Evolutionary conservation across 2,113 vertebrate species (phyloP).

Genomic region (Heterotis niloticus): DNA sequence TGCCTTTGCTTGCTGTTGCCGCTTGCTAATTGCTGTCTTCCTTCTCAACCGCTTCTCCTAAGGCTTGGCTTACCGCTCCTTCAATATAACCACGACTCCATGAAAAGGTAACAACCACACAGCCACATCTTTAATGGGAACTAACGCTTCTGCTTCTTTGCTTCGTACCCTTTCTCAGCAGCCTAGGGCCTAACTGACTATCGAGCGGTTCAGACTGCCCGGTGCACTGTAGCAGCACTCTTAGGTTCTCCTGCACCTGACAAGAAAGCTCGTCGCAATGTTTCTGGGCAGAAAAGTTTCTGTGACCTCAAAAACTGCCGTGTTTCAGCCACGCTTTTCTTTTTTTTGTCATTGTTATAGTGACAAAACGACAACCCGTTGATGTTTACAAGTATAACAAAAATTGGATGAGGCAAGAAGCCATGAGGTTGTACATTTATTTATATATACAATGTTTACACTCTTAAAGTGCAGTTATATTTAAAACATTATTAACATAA

Average conservation of each 20-base stretch:
- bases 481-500: too few relatives aligned
- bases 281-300: background rate
- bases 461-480: too few relatives aligned
- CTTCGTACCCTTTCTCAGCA: background rate
- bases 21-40: conserved; percentile 43
- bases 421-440: background rate
- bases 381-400: background rate
- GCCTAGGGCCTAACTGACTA: background rate
- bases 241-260: too few relatives aligned
- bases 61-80: conserved; percentile 67
- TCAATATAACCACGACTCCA: conserved; percentile 51
- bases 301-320: background rate
- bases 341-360: background rate
- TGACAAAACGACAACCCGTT: background rate
- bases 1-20: conserved; percentile 7
- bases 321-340: background rate
- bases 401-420: background rate
- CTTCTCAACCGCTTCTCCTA: conserved; percentile 33
- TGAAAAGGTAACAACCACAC: conserved; percentile 61
- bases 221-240: background rate
- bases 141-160: background rate
- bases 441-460: background rate
- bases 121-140: background rate
- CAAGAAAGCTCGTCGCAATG: background rate
- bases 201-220: background rate